Evolutionary conservation across 1,140 invertebrate species (phyloP), one percentile per base, ranked within the genome.

Genomic region (Stegodyphus dumicola): DNA sequence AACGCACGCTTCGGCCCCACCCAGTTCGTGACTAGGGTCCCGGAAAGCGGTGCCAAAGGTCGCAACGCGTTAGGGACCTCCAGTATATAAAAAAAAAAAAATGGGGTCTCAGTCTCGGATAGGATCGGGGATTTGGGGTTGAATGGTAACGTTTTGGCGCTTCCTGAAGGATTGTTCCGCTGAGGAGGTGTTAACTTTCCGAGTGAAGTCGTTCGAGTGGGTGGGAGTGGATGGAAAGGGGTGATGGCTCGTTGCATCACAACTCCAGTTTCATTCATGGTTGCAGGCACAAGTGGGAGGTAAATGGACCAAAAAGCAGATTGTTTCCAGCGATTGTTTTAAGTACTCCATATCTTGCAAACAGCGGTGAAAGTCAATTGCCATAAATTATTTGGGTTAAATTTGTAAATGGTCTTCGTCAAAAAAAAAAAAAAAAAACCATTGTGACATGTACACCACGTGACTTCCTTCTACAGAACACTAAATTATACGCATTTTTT

Each of bases 1-100:
- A 81, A 65, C 48, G 69, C 78, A 80, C 78, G 64, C 77, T 69
- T 33, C n/a, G 48, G 81, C 81, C 81, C 74, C 73, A 76, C 81
- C 81, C 73, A 52, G 56, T 52, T 84, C 81, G 81, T 84, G 81
- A 84, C 81, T 84, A 10, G 48, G 69, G 70, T 60, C 49, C 71
- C 56, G 15, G 79, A 48, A 73, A 78, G 18, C 52, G 77, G 71
- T 51, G 77, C 67, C 15, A 71, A 80, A 71, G 77, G 77, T 80
- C 56, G 33, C 54, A 54, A 53, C 67, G 48, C 67, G 56, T 80
- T 65, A 71, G 70, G 15, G 54, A 66, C 33, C 67, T 53, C 51
- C 49, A 13, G 53, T 18, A 60, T 56, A 80, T 73, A 75, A n/a
- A 67, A 83, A 80, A 80, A 80, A 75, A n/a, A 67, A 83, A 80